Conservation (phyloP, 2,888 invertebrate species). For the Digitonthophagus gazella region DNA sequence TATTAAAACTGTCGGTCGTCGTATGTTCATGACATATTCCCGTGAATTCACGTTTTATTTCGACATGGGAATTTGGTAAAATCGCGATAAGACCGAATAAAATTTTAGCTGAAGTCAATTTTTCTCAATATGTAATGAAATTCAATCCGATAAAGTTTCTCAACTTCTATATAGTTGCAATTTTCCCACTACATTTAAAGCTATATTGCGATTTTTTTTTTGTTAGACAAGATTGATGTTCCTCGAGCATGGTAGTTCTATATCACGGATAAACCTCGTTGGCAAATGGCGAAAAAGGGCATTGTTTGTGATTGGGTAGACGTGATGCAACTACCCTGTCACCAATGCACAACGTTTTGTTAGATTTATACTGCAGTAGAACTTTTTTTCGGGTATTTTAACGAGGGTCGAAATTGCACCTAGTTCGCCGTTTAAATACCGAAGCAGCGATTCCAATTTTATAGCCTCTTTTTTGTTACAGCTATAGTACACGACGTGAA, state of each 20-base stretch:
- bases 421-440: slow-evolving; percentile 11
- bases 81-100: background rate
- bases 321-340: background rate
- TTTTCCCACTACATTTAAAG: background rate
- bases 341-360: background rate
- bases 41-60: slow-evolving; percentile 3
- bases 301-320: background rate
- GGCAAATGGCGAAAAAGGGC: background rate
- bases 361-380: background rate
- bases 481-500: slow-evolving; percentile 50
- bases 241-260: background rate
- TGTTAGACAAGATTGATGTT: background rate
- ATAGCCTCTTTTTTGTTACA: slow-evolving; percentile 38
- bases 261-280: background rate
- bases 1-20: slow-evolving; percentile 5
- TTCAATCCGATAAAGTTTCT: too few species aligned
- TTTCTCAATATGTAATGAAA: too few species aligned
- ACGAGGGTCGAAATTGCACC: slow-evolving; percentile 1
- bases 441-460: background rate
- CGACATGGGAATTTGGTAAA: background rate
- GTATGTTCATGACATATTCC: slow-evolving; percentile 5
- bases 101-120: background rate
- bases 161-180: too few species aligned
- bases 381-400: background rate
- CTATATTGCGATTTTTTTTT: background rate